Conservation (phyloP, 2,888 invertebrate genomes). For the Agrenia bidenticulata region DNA sequence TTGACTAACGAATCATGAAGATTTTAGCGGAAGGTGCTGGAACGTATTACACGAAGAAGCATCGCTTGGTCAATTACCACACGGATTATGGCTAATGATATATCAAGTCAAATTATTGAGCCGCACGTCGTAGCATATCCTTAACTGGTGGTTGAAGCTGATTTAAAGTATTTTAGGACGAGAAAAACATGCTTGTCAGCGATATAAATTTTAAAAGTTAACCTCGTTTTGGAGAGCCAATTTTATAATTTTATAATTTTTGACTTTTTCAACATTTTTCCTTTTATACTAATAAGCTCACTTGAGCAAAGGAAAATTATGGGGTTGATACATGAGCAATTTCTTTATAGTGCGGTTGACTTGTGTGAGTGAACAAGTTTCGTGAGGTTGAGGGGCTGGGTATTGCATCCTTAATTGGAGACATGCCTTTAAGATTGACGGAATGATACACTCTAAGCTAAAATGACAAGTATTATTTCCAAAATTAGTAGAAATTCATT, state of each 20-base stretch:
- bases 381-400: too few relatives aligned
- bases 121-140: not conserved
- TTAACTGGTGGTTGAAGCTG: not conserved
- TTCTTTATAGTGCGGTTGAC: too few relatives aligned
- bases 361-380: too few relatives aligned
- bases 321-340: not conserved
- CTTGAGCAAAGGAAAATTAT: not conserved
- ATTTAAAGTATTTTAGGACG: not conserved
- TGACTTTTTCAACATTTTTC: not conserved
- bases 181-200: constrained; percentile 6
- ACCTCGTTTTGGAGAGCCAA: too few relatives aligned
- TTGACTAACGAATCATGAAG: constrained; percentile 2
- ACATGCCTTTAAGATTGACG: too few relatives aligned
- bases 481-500: too few relatives aligned
- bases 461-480: too few relatives aligned
- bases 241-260: not conserved
- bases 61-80: not conserved
- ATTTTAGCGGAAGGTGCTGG: too few relatives aligned
- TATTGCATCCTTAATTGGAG: too few relatives aligned
- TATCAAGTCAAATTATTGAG: not conserved
- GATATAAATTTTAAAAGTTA: constrained; percentile 2
- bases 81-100: not conserved
- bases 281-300: constrained; percentile 1
- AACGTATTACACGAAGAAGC: not conserved
- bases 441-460: too few relatives aligned